Evolutionary conservation across 2,888 invertebrate genomes (phyloP), one percentile per base, ranked within the genome.

Genomic region (Sinhomidia bicolor): DNA sequence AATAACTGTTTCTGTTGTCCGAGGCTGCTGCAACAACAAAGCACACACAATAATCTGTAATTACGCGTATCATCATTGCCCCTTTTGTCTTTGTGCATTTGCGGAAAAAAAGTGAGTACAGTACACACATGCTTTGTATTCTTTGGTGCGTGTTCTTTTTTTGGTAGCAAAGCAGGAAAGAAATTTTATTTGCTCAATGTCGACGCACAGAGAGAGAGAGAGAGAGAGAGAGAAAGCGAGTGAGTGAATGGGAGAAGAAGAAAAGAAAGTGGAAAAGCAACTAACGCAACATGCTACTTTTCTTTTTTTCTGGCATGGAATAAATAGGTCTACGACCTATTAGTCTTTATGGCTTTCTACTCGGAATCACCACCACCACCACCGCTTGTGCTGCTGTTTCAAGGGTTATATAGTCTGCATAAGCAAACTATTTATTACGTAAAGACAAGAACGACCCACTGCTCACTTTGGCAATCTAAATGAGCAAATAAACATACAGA

Each of bases 281-380:
- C 71, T 71, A 71, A 44, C 12, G 71, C 44, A 44, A 71, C 71
- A 71, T 71, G 44, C 71, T 71, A 71, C 71, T 71, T 71, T n/a
- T 20, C 71, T 71, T 20, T 57, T 32, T 14, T 60, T 65, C 65
- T 65, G 65, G 65, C 65, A 65, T n/a, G n/a, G 10, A 44, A 44
- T 71, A 71, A 71, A 71, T 71, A 71, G 71, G 71, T 71, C 71
- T 71, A 41, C 20, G 41, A 20, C 44, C 68, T 68, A 71, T 44
- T 71, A 71, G 71, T 71, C 71, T 71, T 71, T 41, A 71, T 44
- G 12, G 65, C n/a, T 20, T 44, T 44, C 71, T 71, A 41, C 41
- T 44, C 6, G 1, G 41, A 41, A 5, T 12, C 41, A 51, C 14
- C 51, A n/a, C 23, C 65, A 36, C 44, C 44, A 10, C 14, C 4